Evolutionary conservation across 2,113 vertebrate genomes (phyloP).

Genomic region (Amphilophus citrinellus): DNA sequence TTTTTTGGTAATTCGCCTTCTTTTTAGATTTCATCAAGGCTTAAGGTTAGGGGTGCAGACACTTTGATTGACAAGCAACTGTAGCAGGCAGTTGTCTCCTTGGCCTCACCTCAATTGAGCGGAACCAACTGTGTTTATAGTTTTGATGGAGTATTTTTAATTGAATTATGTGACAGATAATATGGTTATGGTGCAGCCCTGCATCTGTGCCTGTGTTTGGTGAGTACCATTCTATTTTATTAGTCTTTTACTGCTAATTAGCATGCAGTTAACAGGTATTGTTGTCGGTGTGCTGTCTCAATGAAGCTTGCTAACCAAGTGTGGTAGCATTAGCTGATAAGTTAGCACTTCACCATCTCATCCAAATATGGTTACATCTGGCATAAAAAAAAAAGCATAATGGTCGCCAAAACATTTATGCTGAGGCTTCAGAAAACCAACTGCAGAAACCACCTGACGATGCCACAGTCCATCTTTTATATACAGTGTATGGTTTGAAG

Average conservation of each 20-base stretch:
- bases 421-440: not conserved
- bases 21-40: not conserved
- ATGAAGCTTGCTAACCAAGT: too few relatives aligned
- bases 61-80: not conserved
- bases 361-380: not conserved
- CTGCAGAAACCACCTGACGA: not conserved
- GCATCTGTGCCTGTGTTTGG: too few relatives aligned
- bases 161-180: not conserved
- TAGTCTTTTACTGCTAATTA: too few relatives aligned
- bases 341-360: too few relatives aligned
- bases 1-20: too few relatives aligned
- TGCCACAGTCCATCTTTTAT: not conserved
- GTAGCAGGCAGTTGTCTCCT: not conserved
- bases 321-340: too few relatives aligned
- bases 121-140: not conserved
- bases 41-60: not conserved
- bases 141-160: not conserved
- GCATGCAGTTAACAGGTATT: too few relatives aligned
- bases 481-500: not conserved
- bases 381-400: not conserved
- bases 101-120: not conserved
- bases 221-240: too few relatives aligned
- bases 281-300: too few relatives aligned
- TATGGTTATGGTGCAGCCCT: not conserved
- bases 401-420: rapidly evolving